These are phyloP conservation scores for Campylorhamphus procurvoides DNA, from an alignment of 2,113 vertebrate genomes.

Conservation along the genomic window DNA sequence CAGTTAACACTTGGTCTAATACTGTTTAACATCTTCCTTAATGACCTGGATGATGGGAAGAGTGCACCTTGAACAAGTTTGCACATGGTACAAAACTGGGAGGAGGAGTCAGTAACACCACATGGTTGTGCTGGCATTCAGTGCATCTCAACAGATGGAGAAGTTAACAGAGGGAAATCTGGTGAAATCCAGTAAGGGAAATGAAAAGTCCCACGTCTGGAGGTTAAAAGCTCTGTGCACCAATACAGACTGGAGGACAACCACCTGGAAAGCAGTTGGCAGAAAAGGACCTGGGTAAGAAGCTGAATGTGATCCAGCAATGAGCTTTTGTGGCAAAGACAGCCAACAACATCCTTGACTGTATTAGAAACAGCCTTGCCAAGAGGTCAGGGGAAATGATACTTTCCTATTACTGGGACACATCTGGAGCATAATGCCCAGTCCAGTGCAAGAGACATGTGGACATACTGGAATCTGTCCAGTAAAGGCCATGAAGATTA, in stretches of 20 bases:
- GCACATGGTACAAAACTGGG: not conserved
- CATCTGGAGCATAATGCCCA: not conserved
- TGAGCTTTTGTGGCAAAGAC: not conserved
- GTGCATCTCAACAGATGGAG: not conserved
- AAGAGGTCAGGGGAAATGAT: fast-evolving
- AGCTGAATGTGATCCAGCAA: not conserved
- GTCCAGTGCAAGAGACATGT: not conserved
- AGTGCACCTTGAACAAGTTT: not conserved
- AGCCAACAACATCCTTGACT: not conserved
- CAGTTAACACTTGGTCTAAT: not conserved
- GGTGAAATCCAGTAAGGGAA: not conserved
- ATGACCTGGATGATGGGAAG: not conserved
- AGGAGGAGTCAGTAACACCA: not conserved
- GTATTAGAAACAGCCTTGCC: not conserved
- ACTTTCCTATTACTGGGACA: not conserved
- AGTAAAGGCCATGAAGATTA: not conserved
- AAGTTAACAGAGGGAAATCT: not conserved
- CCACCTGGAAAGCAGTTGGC: not conserved
- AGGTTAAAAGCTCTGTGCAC: not conserved
- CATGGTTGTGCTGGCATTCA: not conserved
- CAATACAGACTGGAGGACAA: not conserved
- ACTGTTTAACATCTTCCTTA: not conserved
- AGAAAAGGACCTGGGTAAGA: not conserved
- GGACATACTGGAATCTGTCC: not conserved
- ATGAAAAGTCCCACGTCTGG: not conserved